phyloP scores from a whole-genome alignment of 1,140 invertebrate genomes.

The Meloidogyne floridensis region DNA sequence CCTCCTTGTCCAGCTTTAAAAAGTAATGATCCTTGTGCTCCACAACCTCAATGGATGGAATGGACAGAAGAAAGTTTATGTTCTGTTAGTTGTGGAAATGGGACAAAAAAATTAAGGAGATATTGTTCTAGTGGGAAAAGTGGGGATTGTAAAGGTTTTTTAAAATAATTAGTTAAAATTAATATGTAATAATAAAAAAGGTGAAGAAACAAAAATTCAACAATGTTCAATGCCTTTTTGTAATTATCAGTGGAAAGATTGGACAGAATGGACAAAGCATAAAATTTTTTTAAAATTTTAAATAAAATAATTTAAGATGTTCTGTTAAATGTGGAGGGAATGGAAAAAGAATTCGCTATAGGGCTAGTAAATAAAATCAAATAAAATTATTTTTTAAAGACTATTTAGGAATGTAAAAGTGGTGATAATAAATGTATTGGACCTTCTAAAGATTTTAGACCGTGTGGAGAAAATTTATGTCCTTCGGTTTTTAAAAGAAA shows the following conservation, averaged over 20 bases:
- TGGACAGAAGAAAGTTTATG: conserved; percentile 11
- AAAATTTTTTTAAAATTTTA: neutral
- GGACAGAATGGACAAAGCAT: conserved; percentile 24
- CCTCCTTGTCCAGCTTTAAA: conserved; percentile 23
- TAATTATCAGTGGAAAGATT: conserved; percentile 25
- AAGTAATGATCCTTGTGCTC: conserved; percentile 20
- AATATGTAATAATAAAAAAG: neutral
- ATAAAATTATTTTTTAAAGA: neutral
- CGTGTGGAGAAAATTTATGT: conserved; percentile 16
- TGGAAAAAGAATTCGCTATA: conserved; percentile 10
- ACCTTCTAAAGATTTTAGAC: neutral
- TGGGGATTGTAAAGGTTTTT: conserved; percentile 18
- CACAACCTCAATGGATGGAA: conserved; percentile 27
- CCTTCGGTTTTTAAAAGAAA: neutral
- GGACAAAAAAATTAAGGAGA: neutral
- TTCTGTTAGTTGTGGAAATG: conserved; percentile 27
- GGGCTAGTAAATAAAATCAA: neutral
- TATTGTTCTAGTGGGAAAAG: conserved; percentile 27
- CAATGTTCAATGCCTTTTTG: conserved; percentile 22
- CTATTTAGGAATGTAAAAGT: conserved; percentile 7
- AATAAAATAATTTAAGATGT: neutral
- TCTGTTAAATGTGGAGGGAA: neutral
- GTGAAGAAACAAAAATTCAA: conserved; percentile 11
- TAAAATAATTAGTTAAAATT: neutral
- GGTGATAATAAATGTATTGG: conserved; percentile 22